Evolutionary conservation across 2,113 vertebrate species (phyloP).

Genomic region (Scortum barcoo): DNA sequence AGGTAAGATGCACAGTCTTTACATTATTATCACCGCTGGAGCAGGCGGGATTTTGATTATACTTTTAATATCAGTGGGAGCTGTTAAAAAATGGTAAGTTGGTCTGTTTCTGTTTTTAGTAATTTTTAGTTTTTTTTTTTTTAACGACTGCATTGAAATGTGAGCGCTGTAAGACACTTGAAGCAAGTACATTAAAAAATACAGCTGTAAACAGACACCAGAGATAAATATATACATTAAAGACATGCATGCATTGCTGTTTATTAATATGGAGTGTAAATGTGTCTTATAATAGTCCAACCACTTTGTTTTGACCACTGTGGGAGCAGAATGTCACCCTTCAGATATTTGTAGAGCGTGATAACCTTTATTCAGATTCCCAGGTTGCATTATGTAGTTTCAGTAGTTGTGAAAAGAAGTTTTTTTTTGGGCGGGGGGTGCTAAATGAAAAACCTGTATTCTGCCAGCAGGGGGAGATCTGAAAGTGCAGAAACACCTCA

Average conservation of each 20-base stretch:
- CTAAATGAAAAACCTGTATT: not conserved
- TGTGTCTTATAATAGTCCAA: too few relatives aligned
- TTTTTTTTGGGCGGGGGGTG: not conserved
- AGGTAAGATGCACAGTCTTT: constrained; percentile 53
- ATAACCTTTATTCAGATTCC: not conserved
- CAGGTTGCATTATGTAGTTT: not conserved
- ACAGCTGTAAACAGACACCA: not conserved
- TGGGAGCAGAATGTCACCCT: not conserved
- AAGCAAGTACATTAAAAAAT: not conserved
- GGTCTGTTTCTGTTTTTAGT: not conserved
- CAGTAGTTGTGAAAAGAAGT: not conserved
- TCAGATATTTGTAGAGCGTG: too few relatives aligned
- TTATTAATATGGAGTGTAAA: not conserved
- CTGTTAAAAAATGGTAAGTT: constrained; percentile 72
- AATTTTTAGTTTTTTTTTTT: too few relatives aligned
- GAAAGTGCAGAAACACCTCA: not conserved
- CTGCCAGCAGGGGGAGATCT: constrained; percentile 39
- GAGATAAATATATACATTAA: not conserved
- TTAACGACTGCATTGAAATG: not conserved
- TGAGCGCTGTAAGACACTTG: not conserved
- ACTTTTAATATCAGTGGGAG: constrained; percentile 42
- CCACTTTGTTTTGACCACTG: not conserved
- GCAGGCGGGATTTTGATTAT: constrained; percentile 44
- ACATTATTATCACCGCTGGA: constrained; percentile 45
- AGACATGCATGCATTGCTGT: not conserved